Evolutionary conservation across 2,797 vertebrate genomes (phyloP).

Genomic region (Anomalospiza imberbis): DNA sequence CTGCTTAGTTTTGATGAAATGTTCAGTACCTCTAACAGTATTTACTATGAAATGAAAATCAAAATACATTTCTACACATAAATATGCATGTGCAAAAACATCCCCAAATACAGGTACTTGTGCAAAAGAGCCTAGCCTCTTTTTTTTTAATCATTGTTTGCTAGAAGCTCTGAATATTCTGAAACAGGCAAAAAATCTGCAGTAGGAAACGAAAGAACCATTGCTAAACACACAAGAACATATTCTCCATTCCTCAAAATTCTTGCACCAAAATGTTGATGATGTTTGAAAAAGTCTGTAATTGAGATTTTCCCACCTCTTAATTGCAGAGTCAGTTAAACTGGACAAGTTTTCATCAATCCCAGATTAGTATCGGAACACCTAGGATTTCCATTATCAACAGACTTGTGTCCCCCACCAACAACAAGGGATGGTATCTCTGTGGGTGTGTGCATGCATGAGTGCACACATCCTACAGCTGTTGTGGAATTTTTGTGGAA

Average conservation of each 20-base stretch:
- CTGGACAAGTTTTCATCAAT: neutral
- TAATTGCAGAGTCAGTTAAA: neutral
- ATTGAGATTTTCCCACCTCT: neutral
- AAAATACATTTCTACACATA: neutral
- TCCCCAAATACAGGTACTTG: neutral
- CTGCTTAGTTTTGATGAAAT: neutral
- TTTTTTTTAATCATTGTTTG: neutral
- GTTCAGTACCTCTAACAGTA: neutral
- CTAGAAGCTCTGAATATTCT: neutral
- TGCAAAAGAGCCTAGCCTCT: neutral
- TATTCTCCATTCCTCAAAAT: neutral
- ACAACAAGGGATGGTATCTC: neutral
- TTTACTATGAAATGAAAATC: neutral
- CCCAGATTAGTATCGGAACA: neutral
- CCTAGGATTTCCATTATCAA: neutral
- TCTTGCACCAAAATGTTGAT: neutral
- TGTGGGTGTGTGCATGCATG: neutral
- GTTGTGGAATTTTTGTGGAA: neutral
- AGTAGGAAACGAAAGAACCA: neutral
- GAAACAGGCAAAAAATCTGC: fast-evolving
- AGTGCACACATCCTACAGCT: neutral
- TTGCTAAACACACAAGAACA: neutral
- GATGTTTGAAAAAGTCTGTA: neutral
- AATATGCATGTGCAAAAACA: neutral
- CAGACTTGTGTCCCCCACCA: neutral